Evolutionary conservation across 1,140 invertebrate genomes (phyloP).

Genomic region (Nasonia longicornis): DNA sequence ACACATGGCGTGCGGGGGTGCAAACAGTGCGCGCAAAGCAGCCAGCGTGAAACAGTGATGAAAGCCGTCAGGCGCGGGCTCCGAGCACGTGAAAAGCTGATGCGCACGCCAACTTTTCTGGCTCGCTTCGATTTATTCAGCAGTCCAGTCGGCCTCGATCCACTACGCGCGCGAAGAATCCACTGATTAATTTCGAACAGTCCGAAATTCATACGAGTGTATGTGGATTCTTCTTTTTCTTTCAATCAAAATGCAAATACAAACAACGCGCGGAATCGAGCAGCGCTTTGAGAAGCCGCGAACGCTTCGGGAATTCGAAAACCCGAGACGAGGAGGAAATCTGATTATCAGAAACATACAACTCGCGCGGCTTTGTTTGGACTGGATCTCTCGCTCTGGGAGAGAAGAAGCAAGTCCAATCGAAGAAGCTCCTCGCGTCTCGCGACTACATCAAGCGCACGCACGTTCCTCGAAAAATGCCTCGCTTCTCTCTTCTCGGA

Average conservation of each 20-base stretch:
- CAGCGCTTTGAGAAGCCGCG: too few species aligned
- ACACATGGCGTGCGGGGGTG: background rate
- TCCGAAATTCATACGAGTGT: too few species aligned
- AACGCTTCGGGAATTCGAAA: too few species aligned
- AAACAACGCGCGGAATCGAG: too few species aligned
- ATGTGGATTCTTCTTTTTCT: too few species aligned
- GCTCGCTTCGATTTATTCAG: constrained; percentile 23
- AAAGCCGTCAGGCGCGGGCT: background rate
- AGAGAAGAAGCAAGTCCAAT: background rate
- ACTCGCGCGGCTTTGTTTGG: too few species aligned
- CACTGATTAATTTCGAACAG: background rate
- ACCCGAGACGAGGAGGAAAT: too few species aligned
- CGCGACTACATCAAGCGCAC: constrained; percentile 32
- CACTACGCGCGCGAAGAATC: background rate
- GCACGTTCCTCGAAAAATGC: constrained; percentile 42
- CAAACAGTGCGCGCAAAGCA: constrained; percentile 4
- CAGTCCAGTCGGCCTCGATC: background rate
- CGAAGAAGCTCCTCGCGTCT: constrained; percentile 20
- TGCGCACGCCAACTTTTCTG: background rate
- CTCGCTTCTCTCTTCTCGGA: background rate
- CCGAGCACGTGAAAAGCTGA: constrained; percentile 31
- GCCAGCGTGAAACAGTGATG: constrained; percentile 1
- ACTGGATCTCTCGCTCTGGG: background rate
- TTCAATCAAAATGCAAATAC: too few species aligned
- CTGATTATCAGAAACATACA: too few species aligned